A percentile compares a stretch with the other conserved stretches of the same genome.
phyloP scores from a whole-genome alignment of 2,888 invertebrate genomes.

The Leucophenga maculata region DNA sequence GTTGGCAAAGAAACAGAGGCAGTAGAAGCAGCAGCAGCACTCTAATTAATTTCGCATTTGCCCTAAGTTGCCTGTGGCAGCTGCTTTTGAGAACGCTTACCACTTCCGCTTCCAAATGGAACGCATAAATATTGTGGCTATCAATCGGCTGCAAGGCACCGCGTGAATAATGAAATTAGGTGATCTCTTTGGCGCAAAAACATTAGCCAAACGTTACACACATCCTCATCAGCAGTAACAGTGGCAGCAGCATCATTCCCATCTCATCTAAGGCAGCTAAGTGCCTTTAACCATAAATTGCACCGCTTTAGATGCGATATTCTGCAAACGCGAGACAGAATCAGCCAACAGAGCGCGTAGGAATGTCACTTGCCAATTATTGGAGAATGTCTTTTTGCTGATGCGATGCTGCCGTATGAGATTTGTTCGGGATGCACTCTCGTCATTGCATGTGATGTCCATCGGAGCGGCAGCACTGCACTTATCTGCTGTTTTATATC shows the following conservation, averaged over 20 bases:
- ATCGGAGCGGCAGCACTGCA: background rate
- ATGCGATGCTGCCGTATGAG: conserved; percentile 52
- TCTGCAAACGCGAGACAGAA: conserved; percentile 41
- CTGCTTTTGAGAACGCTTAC: too few species aligned
- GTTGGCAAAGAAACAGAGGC: too few species aligned
- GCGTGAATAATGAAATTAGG: too few species aligned
- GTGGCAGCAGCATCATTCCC: background rate
- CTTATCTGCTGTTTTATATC: background rate
- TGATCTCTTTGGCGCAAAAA: too few species aligned
- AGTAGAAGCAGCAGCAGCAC: too few species aligned
- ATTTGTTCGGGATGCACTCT: background rate
- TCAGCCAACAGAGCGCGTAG: conserved; percentile 63
- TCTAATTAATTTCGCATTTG: too few species aligned
- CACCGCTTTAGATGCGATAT: background rate
- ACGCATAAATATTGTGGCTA: too few species aligned
- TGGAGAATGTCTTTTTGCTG: conserved; percentile 63
- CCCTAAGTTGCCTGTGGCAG: too few species aligned
- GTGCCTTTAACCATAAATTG: conserved; percentile 3
- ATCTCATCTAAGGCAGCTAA: conserved; percentile 1
- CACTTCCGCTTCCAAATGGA: too few species aligned
- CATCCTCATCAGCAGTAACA: background rate
- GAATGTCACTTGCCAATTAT: conserved; percentile 64
- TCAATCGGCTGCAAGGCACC: too few species aligned
- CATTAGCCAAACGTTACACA: too few species aligned
- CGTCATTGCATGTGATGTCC: too few species aligned